Percentiles rank a stretch among this genome's conserved stretches.
These are phyloP conservation scores for Pseudopipra pipra DNA, from an alignment of 2,113 vertebrate genomes.

Conservation along the genomic window DNA sequence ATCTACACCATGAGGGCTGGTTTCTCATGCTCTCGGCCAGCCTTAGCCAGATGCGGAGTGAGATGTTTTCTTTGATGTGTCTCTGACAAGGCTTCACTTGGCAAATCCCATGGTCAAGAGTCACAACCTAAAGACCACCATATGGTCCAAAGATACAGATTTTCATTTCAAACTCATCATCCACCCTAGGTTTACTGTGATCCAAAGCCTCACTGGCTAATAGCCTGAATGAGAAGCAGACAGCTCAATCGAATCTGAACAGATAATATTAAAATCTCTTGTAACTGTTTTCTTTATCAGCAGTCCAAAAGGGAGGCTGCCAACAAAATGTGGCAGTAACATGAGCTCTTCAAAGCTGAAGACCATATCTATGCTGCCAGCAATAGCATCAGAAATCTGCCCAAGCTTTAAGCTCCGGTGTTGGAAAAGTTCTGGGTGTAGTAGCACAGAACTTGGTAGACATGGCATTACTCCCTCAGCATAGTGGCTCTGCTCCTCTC, in stretches of 20 bases:
- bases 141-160: neutral
- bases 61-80: neutral
- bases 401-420: neutral
- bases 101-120: neutral
- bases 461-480: accelerated
- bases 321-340: neutral
- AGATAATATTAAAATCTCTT: neutral
- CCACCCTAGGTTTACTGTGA: neutral
- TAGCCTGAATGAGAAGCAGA: neutral
- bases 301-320: neutral
- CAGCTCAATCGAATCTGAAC: accelerated
- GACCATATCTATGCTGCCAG: neutral
- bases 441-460: neutral
- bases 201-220: neutral
- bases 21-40: neutral
- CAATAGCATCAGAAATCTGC: neutral
- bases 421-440: neutral
- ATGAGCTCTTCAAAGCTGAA: neutral
- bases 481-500: neutral
- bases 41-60: neutral
- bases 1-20: neutral
- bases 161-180: neutral
- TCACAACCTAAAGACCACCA: neutral
- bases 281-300: neutral
- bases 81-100: neutral